Base-by-base conservation (phyloP, 2,113 vertebrate genomes). In the Barbus barbus region DNA sequence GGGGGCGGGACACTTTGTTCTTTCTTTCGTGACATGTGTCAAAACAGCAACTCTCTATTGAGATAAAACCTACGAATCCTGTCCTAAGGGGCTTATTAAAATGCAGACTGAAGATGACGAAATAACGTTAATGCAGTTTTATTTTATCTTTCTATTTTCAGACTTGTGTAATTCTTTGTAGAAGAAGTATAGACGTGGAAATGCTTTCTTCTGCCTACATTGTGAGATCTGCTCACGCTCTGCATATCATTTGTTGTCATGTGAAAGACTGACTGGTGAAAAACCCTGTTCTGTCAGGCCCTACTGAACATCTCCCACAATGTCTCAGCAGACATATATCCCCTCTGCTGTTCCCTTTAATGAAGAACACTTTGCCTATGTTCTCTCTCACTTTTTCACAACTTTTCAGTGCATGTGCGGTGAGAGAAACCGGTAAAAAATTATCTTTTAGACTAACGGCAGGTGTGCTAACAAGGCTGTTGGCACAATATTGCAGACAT, bases 181-280 rank as follows among this genome's bases (percentile, higher is more conserved):
- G 6, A 65, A 77, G 20, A 31, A 38, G 31, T 61, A 14, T 31
- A 46, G 56, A 36, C 36, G 41, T n/a, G 44, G 41, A 18, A n/a
- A 24, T 20, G 5, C 53, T 71, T 38, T 71, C 28, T 72, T 46
- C 67, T 65, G 20, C 11, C 72, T 82, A 11, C 48, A 53, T 61
- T 69, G 60, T 53, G 71, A 53, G 53, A 33, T 61, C 56, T 63
- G 38, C 9, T 51, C 69, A 53, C n/a, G 13, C 26, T 84, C 58
- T 53, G 78, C 63, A 60, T 80, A 53, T 84, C 72, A 67, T 44
- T 83, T 82, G 63, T 51, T 73, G 53, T 87, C 83, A 83, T 74
- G 12, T 18, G 58, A 46, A 69, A 46, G 58, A 85, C 60, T 77
- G 76, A 46, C 75, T 75, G 41, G 74, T 65, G 51, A 48, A 71